phyloP scores from a whole-genome alignment of 2,888 invertebrate genomes.

The Cephus pulcher region DNA sequence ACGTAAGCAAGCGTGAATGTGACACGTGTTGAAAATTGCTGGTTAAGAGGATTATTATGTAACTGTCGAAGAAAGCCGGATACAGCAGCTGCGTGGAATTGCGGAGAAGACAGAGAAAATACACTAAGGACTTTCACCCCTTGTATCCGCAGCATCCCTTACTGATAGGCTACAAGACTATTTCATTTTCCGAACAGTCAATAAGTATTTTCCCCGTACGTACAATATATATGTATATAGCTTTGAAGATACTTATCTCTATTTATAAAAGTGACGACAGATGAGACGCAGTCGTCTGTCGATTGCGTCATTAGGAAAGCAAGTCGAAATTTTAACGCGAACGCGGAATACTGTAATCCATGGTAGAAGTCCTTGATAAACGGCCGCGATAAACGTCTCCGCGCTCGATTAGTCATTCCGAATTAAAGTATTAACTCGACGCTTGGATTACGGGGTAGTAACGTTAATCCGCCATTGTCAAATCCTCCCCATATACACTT shows the following conservation, averaged over 20 bases:
- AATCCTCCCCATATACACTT: neutral
- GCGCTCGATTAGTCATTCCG: slow-evolving; percentile 1
- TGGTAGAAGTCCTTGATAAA: neutral
- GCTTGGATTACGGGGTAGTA: neutral
- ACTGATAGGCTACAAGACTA: slow-evolving; percentile 33
- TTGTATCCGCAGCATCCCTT: slow-evolving; percentile 16
- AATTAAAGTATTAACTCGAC: slow-evolving; percentile 3
- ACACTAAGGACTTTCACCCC: slow-evolving; percentile 20
- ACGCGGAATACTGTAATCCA: neutral
- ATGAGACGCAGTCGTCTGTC: neutral
- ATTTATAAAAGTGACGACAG: neutral
- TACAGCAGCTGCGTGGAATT: slow-evolving; percentile 17
- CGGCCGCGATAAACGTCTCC: neutral
- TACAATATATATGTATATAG: neutral
- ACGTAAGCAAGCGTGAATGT: neutral
- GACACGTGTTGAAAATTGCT: slow-evolving; percentile 4
- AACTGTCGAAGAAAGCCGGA: slow-evolving; percentile 34
- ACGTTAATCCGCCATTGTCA: slow-evolving; percentile 7
- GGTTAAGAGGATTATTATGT: slow-evolving; percentile 42
- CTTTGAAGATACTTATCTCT: too few species aligned
- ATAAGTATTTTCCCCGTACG: neutral
- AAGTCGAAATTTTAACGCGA: neutral
- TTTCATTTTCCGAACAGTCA: slow-evolving; percentile 29
- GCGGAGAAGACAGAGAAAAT: slow-evolving; percentile 11
- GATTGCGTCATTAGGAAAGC: neutral